Conservation (phyloP, 2,113 vertebrate genomes). For the Microcebus lehilahytsara region DNA sequence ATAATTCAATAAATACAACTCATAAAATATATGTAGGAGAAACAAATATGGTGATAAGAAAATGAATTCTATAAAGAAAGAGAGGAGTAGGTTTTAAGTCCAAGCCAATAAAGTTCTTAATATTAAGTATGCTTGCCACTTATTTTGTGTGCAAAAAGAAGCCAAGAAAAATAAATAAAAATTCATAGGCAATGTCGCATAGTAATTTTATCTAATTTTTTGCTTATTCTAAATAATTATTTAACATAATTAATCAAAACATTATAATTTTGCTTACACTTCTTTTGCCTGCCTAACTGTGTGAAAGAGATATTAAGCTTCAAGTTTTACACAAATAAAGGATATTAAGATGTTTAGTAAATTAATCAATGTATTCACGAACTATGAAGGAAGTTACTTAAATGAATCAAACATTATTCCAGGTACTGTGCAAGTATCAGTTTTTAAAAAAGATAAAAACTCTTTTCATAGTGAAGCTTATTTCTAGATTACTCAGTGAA, state of each 20-base stretch:
- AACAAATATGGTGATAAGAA: not conserved
- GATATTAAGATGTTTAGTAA: not conserved
- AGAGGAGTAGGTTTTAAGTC: not conserved
- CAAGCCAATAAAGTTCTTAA: not conserved
- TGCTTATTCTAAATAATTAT: not conserved
- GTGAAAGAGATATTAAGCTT: not conserved
- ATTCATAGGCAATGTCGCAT: not conserved
- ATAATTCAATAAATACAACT: not conserved
- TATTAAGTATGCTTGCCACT: not conserved
- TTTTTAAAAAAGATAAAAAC: not conserved
- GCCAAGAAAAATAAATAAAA: not conserved
- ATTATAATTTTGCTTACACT: not conserved
- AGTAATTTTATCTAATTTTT: not conserved
- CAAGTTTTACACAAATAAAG: not conserved
- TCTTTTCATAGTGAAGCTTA: not conserved
- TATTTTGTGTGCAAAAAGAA: not conserved
- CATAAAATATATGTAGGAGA: not conserved
- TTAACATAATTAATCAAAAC: not conserved
- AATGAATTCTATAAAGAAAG: not conserved
- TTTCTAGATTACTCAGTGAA: not conserved
- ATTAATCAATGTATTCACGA: not conserved
- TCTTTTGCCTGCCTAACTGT: not conserved
- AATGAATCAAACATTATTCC: not conserved
- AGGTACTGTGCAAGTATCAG: accelerated
- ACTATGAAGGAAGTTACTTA: not conserved